Evolutionary conservation across 2,888 invertebrate species (phyloP).

Genomic region (Craniophora ligustri): DNA sequence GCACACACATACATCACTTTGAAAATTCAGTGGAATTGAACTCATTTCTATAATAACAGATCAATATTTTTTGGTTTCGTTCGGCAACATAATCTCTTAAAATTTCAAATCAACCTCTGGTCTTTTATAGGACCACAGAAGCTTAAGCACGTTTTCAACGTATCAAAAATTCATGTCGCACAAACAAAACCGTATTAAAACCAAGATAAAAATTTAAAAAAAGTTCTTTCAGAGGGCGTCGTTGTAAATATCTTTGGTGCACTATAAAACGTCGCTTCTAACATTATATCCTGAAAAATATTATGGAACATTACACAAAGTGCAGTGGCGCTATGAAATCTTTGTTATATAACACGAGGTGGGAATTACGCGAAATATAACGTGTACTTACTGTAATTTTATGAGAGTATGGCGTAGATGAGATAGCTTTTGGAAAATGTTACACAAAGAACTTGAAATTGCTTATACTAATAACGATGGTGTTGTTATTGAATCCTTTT

Average conservation of each 20-base stretch:
- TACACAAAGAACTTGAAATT: constrained; percentile 13
- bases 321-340: constrained; percentile 48
- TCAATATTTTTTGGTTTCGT: too few species aligned
- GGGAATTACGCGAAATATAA: constrained; percentile 29
- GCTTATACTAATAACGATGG: too few species aligned
- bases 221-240: constrained; percentile 5
- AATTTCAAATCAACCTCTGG: too few species aligned
- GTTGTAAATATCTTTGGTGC: constrained; percentile 41
- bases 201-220: constrained; percentile 20
- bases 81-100: too few species aligned
- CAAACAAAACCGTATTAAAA: constrained; percentile 15
- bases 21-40: too few species aligned
- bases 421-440: constrained; percentile 24
- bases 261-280: constrained; percentile 44
- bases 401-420: constrained; percentile 20
- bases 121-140: not conserved
- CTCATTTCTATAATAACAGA: too few species aligned
- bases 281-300: constrained; percentile 51
- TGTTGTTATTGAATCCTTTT: too few species aligned
- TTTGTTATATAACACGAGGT: constrained; percentile 32
- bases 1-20: too few species aligned
- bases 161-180: too few species aligned
- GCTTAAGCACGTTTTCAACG: constrained; percentile 12
- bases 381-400: constrained; percentile 32
- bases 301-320: constrained; percentile 54